These are phyloP conservation scores for Acanthosepion esculentum DNA, from an alignment of 2,888 invertebrate genomes.

Conservation along the genomic window DNA sequence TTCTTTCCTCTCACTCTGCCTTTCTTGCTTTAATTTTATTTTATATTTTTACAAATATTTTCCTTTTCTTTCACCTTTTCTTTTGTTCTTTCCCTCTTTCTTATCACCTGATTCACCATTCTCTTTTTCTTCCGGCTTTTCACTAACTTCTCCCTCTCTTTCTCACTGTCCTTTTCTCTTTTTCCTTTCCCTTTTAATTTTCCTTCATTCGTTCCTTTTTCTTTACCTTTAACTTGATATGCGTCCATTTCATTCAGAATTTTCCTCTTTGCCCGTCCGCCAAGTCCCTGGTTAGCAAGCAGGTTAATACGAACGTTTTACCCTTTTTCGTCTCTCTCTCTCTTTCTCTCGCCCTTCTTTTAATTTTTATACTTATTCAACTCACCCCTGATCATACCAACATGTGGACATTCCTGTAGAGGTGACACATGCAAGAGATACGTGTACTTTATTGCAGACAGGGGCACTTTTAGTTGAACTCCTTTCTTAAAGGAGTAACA, in stretches of 20 bases:
- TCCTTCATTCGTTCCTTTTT: not conserved
- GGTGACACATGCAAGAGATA: not conserved
- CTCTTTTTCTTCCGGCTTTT: not conserved
- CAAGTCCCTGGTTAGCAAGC: too few species aligned
- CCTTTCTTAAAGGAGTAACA: not conserved
- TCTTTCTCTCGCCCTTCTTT: not conserved
- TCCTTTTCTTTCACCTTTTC: not conserved
- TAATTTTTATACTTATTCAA: too few species aligned
- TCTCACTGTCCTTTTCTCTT: fast-evolving
- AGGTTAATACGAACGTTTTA: too few species aligned
- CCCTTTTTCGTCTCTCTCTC: not conserved
- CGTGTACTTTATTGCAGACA: not conserved
- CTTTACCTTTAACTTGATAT: not conserved
- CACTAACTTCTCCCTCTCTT: not conserved
- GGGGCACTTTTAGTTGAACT: not conserved
- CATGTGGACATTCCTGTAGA: not conserved
- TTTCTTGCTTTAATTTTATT: not conserved
- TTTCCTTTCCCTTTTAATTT: not conserved
- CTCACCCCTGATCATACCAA: not conserved
- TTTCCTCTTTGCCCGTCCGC: not conserved
- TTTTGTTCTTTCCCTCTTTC: too few species aligned
- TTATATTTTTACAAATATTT: not conserved
- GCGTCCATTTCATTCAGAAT: not conserved
- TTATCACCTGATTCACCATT: too few species aligned
- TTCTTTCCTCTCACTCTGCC: too few species aligned